Percentiles rank a stretch among this genome's conserved stretches.
Evolutionary conservation across 2,113 vertebrate species (phyloP).

Genomic region (Rostratula benghalensis): DNA sequence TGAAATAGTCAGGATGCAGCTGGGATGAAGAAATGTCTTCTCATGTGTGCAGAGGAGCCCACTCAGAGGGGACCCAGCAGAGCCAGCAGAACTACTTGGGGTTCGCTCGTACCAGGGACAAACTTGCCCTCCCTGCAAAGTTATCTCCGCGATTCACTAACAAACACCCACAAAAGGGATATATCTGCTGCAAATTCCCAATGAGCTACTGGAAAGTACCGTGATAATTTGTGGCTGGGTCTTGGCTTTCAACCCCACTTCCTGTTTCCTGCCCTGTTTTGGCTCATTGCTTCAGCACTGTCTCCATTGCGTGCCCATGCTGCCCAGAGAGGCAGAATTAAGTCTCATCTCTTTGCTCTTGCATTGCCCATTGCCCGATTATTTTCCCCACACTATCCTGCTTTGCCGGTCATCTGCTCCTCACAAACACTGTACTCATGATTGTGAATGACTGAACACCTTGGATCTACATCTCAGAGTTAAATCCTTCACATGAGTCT

Average conservation of each 20-base stretch:
- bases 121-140: not conserved
- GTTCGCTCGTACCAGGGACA: rapidly evolving
- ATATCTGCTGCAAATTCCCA: not conserved
- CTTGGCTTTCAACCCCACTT: not conserved
- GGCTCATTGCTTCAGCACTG: not conserved
- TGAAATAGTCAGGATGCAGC: not conserved
- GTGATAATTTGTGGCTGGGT: not conserved
- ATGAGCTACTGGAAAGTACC: not conserved
- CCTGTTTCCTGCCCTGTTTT: rapidly evolving
- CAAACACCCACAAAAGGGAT: not conserved
- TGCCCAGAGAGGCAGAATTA: not conserved
- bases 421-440: not conserved
- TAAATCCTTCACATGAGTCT: not conserved
- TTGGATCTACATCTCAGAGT: rapidly evolving
- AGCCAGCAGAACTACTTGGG: not conserved
- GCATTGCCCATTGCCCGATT: not conserved
- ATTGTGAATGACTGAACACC: not conserved
- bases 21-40: not conserved
- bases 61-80: not conserved
- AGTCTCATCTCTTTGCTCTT: not conserved
- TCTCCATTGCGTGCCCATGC: not conserved
- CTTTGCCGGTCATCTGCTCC: not conserved
- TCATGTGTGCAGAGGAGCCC: not conserved
- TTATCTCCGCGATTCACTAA: not conserved
- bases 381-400: rapidly evolving